Evolutionary conservation across 2,888 invertebrate species (phyloP).

Genomic region (Callimorpha dominula): DNA sequence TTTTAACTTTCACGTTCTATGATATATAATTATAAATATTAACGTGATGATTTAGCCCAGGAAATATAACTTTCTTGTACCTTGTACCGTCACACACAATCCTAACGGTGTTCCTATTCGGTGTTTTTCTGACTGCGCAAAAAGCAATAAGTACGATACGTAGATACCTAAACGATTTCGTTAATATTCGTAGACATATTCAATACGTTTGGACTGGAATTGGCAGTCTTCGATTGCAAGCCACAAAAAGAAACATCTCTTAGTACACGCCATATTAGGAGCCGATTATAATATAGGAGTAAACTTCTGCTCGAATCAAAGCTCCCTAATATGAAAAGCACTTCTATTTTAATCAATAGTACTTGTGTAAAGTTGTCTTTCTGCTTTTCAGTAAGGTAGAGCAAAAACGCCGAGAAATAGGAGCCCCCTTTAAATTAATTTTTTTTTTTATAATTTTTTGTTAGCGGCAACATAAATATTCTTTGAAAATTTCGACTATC

Average conservation of each 20-base stretch:
- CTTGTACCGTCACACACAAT: not conserved
- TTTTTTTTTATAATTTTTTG: too few relatives aligned
- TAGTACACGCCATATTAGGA: not conserved
- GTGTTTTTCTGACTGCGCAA: not conserved
- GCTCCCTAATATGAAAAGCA: not conserved
- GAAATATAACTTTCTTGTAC: not conserved
- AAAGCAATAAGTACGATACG: too few relatives aligned
- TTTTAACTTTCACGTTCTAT: not conserved
- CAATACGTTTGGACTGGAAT: not conserved
- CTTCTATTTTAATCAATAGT: not conserved
- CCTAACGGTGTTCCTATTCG: not conserved
- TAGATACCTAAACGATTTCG: too few relatives aligned
- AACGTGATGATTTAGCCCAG: not conserved
- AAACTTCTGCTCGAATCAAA: not conserved
- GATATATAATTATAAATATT: not conserved
- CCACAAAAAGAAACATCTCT: too few relatives aligned
- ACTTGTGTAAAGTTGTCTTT: not conserved
- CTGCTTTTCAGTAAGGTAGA: too few relatives aligned
- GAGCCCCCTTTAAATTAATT: too few relatives aligned
- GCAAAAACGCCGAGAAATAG: too few relatives aligned
- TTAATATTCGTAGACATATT: too few relatives aligned
- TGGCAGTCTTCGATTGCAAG: not conserved
- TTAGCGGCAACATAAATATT: too few relatives aligned
- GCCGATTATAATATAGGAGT: not conserved
- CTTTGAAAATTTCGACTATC: too few relatives aligned